Evolutionary conservation across 2,113 vertebrate species (phyloP).

Genomic region (Brachirus orientalis): DNA sequence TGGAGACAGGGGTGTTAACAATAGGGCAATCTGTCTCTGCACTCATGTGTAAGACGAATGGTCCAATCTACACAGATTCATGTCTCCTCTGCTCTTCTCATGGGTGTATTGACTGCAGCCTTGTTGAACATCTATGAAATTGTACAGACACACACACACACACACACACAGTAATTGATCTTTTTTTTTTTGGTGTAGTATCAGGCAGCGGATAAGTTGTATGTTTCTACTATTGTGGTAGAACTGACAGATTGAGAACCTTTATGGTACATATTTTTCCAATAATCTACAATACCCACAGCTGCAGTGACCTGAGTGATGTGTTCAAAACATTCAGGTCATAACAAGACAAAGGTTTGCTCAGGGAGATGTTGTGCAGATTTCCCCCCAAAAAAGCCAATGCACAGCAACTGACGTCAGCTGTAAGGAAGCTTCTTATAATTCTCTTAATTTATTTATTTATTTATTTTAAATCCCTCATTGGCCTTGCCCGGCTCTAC

Average conservation of each 20-base stretch:
- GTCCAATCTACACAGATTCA: conserved; percentile 59
- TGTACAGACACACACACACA: not conserved
- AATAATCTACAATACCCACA: not conserved
- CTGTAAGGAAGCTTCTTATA: too few relatives aligned
- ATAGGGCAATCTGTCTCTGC: conserved; percentile 69
- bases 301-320: not conserved
- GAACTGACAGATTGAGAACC: not conserved
- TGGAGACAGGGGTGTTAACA: conserved; percentile 33
- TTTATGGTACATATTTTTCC: not conserved
- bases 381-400: too few relatives aligned
- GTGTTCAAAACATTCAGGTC: not conserved
- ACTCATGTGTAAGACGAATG: conserved; percentile 68
- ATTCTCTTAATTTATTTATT: too few relatives aligned
- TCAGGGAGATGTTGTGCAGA: too few relatives aligned
- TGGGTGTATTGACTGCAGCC: conserved; percentile 22
- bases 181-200: not conserved
- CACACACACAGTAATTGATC: conserved; percentile 2
- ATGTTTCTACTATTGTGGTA: not conserved
- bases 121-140: not conserved
- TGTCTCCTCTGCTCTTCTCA: conserved; percentile 35
- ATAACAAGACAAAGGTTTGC: not conserved
- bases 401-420: too few relatives aligned
- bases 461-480: too few relatives aligned
- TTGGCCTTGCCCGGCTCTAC: too few relatives aligned
- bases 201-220: not conserved